phyloP scores from a whole-genome alignment of 2,888 invertebrate genomes.

The Lampropteryx suffumata region DNA sequence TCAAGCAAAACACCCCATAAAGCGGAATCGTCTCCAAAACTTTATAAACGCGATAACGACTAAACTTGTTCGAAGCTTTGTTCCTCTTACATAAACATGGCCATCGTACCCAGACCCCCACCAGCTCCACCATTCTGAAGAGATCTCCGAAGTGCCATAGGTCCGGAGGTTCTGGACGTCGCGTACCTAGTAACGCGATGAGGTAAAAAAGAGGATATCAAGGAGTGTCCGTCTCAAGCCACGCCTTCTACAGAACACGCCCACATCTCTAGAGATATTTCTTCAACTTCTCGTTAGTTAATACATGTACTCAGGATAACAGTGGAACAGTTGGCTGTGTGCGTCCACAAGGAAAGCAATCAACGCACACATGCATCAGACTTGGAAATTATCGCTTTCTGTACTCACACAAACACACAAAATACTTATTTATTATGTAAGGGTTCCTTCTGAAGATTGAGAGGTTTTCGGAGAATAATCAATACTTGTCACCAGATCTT shows the following conservation, averaged over 20 bases:
- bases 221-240: conserved; percentile 76
- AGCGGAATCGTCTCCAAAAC: conserved; percentile 78
- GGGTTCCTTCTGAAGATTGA: not conserved
- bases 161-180: conserved; percentile 59
- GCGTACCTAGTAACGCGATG: conserved; percentile 70
- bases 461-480: conserved; percentile 12
- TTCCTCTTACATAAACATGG: conserved; percentile 73
- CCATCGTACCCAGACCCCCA: conserved; percentile 45
- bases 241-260: conserved; percentile 73
- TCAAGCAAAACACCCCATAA: conserved; percentile 81
- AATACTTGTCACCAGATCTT: conserved; percentile 6
- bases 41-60: conserved; percentile 82
- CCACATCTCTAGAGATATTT: conserved; percentile 71
- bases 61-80: conserved; percentile 78
- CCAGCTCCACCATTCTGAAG: conserved; percentile 23
- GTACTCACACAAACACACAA: conserved; percentile 3
- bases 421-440: not conserved
- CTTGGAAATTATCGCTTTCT: not conserved
- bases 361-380: conserved; percentile 33
- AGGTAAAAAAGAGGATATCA: conserved; percentile 79
- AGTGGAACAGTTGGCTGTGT: conserved; percentile 20
- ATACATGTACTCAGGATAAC: conserved; percentile 42
- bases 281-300: conserved; percentile 42
- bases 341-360: conserved; percentile 8
- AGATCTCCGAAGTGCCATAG: conserved; percentile 47